Conservation (phyloP, 2,797 vertebrate genomes). For the Pseudomugil tenellus region DNA sequence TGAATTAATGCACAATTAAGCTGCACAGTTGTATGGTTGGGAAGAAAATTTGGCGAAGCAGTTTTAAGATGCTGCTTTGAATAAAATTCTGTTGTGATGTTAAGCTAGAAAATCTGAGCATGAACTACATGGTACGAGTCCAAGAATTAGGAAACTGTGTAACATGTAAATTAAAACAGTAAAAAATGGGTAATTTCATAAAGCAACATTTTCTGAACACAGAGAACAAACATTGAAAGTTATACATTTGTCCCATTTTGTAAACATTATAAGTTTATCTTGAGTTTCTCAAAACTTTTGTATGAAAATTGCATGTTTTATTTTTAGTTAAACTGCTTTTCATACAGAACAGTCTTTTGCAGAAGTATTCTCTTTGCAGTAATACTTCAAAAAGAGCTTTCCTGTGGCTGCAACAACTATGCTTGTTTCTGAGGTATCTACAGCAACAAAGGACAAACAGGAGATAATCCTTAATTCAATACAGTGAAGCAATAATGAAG, state of each 20-base stretch:
- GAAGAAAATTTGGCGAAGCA: too few species aligned
- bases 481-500: slow-evolving; percentile 29
- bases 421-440: slow-evolving; percentile 8
- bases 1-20: not conserved
- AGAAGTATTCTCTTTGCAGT: not conserved
- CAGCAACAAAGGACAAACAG: slow-evolving; percentile 30
- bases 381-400: not conserved
- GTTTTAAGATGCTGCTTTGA: too few species aligned
- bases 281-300: not conserved
- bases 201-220: too few species aligned
- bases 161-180: too few species aligned
- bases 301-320: not conserved
- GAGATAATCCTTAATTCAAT: slow-evolving; percentile 26
- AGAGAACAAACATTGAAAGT: too few species aligned
- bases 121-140: not conserved
- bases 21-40: not conserved
- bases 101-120: not conserved
- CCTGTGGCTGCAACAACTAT: slow-evolving; percentile 2
- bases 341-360: slow-evolving; percentile 5
- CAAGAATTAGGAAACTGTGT: too few species aligned
- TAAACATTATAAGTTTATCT: not conserved
- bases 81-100: not conserved
- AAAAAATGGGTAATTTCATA: too few species aligned
- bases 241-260: too few species aligned
- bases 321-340: not conserved